Base-by-base conservation (phyloP, 2,113 vertebrate genomes). In the Charadrius vociferus region DNA sequence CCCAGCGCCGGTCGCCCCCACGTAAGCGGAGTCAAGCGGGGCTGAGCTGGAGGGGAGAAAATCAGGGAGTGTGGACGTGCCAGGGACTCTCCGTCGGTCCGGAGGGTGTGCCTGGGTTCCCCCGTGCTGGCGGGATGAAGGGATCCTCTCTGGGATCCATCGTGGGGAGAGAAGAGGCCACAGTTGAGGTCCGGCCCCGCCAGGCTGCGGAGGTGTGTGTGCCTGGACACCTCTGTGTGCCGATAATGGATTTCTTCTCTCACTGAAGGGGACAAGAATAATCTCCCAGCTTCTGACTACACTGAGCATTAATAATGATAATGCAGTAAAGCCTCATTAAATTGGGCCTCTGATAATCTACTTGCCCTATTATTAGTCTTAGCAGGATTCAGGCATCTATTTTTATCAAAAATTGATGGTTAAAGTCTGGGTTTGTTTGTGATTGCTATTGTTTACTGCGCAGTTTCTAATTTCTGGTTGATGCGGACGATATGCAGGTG, bases 241-340 rank as follows among this genome's bases (percentile, higher is more conserved):
- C 2, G 2, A 9, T 75, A 82, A 83, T 73, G 81, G 94, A 91
- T 96, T 96, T 91, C 84, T 91, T 90, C 74, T 70, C 84, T 88
- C 87, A 16, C 91, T 24, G 14, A 90, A 59, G 79, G 72, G 8
- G 71, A 81, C 84, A 86, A 95, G 93, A 94, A 63, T 97, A 93
- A 95, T 95, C 94, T 91, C 89, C 45, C 67, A 43, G 94, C 78
- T 91, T 93, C 94, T 71, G 89, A 96, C 89, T 85, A 90, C 93
- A 26, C 93, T 41, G 85, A 94, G 93, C 93, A 93, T 93, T 97
- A 95, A 93, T 95, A 96, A 93, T 19, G 80, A 86, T 96, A 95
- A 97, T 96, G 96, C 91, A 81, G 90, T 92, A 96, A 97, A 96
- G 90, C 96, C 95, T 95, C 96, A 95, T 97, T 95, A 96, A 96